Percentiles rank a stretch among this genome's conserved stretches.
Evolutionary conservation across 2,888 invertebrate genomes (phyloP).

Genomic region (Therioaphis trifolii): DNA sequence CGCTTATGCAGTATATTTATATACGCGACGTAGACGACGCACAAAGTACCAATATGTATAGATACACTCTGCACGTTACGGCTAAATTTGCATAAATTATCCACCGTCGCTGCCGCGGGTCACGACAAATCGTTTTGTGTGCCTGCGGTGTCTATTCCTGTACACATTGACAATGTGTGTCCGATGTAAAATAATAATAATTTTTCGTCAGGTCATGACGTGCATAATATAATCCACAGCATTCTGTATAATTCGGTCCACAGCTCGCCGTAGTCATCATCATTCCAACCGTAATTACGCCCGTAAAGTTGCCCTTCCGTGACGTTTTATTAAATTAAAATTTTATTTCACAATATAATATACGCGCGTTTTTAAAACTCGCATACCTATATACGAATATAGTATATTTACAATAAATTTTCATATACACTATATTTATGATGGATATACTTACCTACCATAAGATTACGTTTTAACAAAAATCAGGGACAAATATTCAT

Average conservation of each 20-base stretch:
- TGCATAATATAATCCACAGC: not conserved
- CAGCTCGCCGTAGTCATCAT: not conserved
- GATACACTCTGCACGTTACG: not conserved
- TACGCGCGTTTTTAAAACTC: not conserved
- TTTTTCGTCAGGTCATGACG: slow-evolving; percentile 1
- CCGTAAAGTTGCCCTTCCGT: not conserved
- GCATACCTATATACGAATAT: no score
- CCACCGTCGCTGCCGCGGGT: slow-evolving; percentile 2
- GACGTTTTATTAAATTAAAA: not conserved
- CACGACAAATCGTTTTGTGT: slow-evolving; percentile 26
- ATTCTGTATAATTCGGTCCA: not conserved
- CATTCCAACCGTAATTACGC: not conserved
- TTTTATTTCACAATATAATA: not conserved
- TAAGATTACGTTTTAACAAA: no score
- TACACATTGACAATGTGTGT: slow-evolving; percentile 30
- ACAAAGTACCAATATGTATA: not conserved
- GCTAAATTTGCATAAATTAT: slow-evolving; percentile 58
- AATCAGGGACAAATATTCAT: no score
- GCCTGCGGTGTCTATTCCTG: not conserved
- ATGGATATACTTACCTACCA: no score
- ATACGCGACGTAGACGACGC: no score
- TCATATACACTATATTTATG: no score
- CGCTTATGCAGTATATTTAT: not conserved
- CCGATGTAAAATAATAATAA: slow-evolving; percentile 23
- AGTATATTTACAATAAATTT: no score